These are phyloP conservation scores for Notechis scutatus DNA, from an alignment of 2,113 vertebrate species.

Conservation along the genomic window DNA sequence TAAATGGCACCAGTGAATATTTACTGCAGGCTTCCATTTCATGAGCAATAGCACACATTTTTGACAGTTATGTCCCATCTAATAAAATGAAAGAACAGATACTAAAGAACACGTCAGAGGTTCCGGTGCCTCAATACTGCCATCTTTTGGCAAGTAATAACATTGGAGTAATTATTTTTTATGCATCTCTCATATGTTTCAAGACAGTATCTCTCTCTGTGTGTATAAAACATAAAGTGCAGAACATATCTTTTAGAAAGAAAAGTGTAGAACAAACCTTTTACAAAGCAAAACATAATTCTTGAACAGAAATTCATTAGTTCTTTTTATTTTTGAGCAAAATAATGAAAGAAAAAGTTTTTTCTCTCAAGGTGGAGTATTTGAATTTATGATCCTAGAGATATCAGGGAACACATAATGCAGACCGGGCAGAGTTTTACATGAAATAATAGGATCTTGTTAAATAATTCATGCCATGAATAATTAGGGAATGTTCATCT, in stretches of 20 bases:
- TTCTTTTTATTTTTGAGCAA: neutral
- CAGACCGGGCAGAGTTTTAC: neutral
- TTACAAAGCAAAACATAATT: neutral
- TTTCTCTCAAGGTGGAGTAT: neutral
- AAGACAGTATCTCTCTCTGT: neutral
- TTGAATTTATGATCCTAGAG: neutral
- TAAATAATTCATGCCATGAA: neutral
- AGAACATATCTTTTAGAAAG: neutral
- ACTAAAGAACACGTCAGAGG: neutral
- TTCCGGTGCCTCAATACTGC: neutral
- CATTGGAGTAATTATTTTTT: neutral
- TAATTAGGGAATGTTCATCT: neutral
- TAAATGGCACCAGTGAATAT: neutral
- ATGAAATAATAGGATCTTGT: neutral
- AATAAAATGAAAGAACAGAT: neutral
- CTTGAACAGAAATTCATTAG: neutral
- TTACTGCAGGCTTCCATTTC: neutral
- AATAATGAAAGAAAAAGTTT: neutral
- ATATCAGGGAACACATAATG: neutral
- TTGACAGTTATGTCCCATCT: neutral
- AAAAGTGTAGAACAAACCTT: neutral
- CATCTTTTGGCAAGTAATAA: neutral
- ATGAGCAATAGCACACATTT: neutral
- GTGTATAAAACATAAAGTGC: neutral
- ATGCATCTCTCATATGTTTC: neutral